Percentiles rank a stretch among this genome's conserved stretches.
Evolutionary conservation across 2,797 vertebrate genomes (phyloP).

Genomic region (Melopsittacus undulatus): DNA sequence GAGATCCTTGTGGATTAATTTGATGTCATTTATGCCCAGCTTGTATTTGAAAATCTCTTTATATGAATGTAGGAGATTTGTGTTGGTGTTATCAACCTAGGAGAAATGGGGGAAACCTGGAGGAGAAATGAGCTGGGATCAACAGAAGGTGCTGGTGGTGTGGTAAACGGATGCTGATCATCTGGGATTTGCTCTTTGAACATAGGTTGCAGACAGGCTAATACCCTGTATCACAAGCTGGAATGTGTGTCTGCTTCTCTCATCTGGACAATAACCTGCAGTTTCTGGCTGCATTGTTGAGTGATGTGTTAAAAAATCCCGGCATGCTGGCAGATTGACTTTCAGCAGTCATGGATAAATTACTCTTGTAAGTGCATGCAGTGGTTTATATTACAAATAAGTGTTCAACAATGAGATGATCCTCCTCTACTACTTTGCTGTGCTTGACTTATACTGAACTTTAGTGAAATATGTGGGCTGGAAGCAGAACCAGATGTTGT

Average conservation of each 20-base stretch:
- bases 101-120: neutral
- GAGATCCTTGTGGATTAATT: accelerated
- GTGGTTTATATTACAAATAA: neutral
- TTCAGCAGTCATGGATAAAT: neutral
- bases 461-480: neutral
- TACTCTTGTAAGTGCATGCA: neutral
- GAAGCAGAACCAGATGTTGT: neutral
- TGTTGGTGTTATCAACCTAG: neutral
- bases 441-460: neutral
- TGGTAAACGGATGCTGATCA: neutral
- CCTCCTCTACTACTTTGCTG: neutral
- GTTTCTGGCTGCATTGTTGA: neutral
- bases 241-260: neutral
- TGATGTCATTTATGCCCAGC: accelerated
- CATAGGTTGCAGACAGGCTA: neutral
- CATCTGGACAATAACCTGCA: neutral
- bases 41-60: neutral
- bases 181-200: neutral
- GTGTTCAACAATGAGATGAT: neutral
- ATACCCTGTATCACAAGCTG: neutral
- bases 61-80: neutral
- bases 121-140: neutral
- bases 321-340: neutral
- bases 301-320: neutral
- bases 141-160: neutral